Conservation (phyloP, 2,797 vertebrate genomes). For the Lutjanus argentimaculatus region DNA sequence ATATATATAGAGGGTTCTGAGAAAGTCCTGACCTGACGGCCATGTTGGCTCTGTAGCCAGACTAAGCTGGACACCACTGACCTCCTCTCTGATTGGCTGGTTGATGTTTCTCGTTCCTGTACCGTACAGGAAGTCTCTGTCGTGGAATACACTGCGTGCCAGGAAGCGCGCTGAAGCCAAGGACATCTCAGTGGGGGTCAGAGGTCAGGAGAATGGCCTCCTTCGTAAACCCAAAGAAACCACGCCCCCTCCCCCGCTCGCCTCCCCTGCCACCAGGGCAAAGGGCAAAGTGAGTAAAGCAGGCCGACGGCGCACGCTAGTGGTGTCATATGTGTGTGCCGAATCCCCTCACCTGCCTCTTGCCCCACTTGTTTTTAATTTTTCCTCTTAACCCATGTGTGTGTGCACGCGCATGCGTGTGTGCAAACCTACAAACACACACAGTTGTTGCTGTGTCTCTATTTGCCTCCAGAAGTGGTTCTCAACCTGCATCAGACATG, state of each 20-base stretch:
- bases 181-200: slow-evolving; percentile 64
- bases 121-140: slow-evolving; percentile 97
- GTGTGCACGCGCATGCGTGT: slow-evolving; percentile 24
- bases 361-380: slow-evolving; percentile 28
- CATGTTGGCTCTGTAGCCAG: slow-evolving; percentile 59
- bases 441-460: slow-evolving; percentile 5
- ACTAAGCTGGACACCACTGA: slow-evolving; percentile 25
- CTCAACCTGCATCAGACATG: slow-evolving; percentile 55
- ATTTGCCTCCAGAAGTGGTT: slow-evolving; percentile 49
- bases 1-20: neutral
- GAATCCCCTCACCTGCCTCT: slow-evolving; percentile 23
- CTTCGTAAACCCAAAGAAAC: slow-evolving; percentile 79
- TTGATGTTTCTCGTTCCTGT: slow-evolving; percentile 78
- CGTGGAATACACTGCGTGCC: slow-evolving; percentile 99
- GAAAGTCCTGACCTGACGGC: neutral
- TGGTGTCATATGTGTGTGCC: slow-evolving; percentile 68
- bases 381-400: slow-evolving; percentile 52
- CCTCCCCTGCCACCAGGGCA: slow-evolving; percentile 59
- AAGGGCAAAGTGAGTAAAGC: slow-evolving; percentile 83
- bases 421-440: slow-evolving; percentile 38
- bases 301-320: slow-evolving; percentile 49
- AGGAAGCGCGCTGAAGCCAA: slow-evolving; percentile 94
- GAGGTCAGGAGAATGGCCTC: slow-evolving; percentile 80
- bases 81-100: slow-evolving; percentile 70
- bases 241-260: slow-evolving; percentile 59